These are phyloP conservation scores for Operophtera brumata DNA, from an alignment of 2,888 invertebrate species.

Conservation along the genomic window DNA sequence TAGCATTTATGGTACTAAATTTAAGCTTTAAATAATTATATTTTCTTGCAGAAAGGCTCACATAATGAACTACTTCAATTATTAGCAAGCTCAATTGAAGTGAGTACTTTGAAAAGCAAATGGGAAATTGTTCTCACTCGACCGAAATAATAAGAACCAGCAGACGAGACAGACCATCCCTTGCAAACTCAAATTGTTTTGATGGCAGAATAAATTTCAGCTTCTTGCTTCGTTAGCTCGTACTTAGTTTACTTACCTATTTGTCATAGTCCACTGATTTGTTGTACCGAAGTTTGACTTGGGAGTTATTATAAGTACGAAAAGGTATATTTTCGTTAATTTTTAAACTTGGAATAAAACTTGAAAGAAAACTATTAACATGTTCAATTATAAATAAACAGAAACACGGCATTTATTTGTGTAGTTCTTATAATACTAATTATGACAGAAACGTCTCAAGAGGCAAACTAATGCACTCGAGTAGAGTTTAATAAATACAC, in stretches of 20 bases:
- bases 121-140: constrained; percentile 19
- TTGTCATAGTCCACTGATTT: constrained; percentile 8
- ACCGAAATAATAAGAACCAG: constrained; percentile 24
- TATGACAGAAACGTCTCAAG: too few relatives aligned
- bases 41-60: background rate
- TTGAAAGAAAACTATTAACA: background rate
- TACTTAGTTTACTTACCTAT: constrained; percentile 6
- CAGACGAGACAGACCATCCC: constrained; percentile 12
- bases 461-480: too few relatives aligned
- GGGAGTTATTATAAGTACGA: background rate
- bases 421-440: too few relatives aligned
- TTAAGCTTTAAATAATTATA: background rate
- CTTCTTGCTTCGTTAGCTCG: constrained; percentile 25
- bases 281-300: background rate
- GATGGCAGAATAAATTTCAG: constrained; percentile 25
- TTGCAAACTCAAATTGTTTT: constrained; percentile 29
- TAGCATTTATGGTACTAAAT: too few relatives aligned
- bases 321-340: background rate
- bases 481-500: too few relatives aligned
- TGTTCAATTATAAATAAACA: too few relatives aligned
- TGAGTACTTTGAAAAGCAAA: constrained; percentile 16
- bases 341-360: background rate
- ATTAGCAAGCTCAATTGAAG: constrained; percentile 22
- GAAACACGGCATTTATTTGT: too few relatives aligned
- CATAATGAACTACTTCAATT: background rate